Evolutionary conservation across 2,888 invertebrate species (phyloP).

Genomic region (Chrysopilus asiliformis): DNA sequence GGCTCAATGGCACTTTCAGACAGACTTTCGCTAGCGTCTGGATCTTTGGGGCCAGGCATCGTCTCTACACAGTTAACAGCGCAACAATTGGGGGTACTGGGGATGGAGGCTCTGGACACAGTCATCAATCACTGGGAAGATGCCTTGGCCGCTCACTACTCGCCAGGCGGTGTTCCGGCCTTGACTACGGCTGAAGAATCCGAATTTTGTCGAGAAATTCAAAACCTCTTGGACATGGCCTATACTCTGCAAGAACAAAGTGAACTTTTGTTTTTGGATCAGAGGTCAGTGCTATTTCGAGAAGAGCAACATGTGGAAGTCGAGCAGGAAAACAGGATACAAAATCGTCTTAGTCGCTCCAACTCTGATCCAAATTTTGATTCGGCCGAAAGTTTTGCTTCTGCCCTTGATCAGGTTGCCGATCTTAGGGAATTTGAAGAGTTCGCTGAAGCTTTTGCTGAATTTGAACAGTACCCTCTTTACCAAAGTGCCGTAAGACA

Average conservation of each 20-base stretch:
- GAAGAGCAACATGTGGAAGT: slow-evolving; percentile 53
- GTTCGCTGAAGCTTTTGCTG: slow-evolving; percentile 58
- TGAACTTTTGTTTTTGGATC: slow-evolving; percentile 75
- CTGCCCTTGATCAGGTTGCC: slow-evolving; percentile 85
- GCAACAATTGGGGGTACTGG: slow-evolving; percentile 80
- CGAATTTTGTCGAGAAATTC: slow-evolving; percentile 69
- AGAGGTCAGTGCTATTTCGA: slow-evolving; percentile 74
- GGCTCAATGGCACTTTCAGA: slow-evolving; percentile 48
- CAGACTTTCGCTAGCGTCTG: slow-evolving; percentile 52
- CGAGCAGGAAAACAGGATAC: slow-evolving; percentile 24
- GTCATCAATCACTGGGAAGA: slow-evolving; percentile 94
- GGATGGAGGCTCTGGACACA: slow-evolving; percentile 85
- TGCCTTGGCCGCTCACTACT: slow-evolving; percentile 67
- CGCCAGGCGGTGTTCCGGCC: slow-evolving; percentile 37
- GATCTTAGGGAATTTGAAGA: slow-evolving; percentile 83
- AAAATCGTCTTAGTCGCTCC: slow-evolving; percentile 26
- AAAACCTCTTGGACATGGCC: slow-evolving; percentile 68
- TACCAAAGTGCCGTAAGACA: slow-evolving; percentile 78
- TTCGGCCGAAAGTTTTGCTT: slow-evolving; percentile 91
- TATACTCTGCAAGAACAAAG: slow-evolving; percentile 76
- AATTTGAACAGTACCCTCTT: slow-evolving; percentile 66
- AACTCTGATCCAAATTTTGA: slow-evolving; percentile 52
- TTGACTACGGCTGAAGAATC: slow-evolving; percentile 74
- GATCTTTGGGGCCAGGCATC: slow-evolving; percentile 45
- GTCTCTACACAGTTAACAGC: slow-evolving; percentile 54